These are phyloP conservation scores for Leptodactylus fallax DNA, from an alignment of 2,797 vertebrate species.

Conservation along the genomic window DNA sequence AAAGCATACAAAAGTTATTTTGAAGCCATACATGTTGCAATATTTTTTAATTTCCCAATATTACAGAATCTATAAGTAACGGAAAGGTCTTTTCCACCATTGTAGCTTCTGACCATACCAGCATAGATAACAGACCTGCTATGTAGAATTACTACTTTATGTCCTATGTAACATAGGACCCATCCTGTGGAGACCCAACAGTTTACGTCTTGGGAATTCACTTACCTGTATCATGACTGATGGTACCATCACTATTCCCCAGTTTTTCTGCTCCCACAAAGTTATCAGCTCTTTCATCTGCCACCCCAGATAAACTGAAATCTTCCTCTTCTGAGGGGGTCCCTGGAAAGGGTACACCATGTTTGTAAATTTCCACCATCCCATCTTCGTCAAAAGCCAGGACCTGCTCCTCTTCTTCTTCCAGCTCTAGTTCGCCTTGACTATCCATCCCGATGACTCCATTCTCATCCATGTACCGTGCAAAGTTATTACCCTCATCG, in stretches of 20 bases:
- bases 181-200: not conserved
- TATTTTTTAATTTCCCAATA: not conserved
- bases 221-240: constrained; percentile 34
- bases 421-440: too few species aligned
- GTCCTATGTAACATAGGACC: not conserved
- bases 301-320: constrained; percentile 16
- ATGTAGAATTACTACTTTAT: not conserved
- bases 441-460: constrained; percentile 77
- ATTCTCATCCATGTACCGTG: constrained; percentile 76
- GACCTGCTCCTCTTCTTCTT: constrained; percentile 59
- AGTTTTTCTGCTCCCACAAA: not conserved
- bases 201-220: not conserved
- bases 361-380: constrained; percentile 48
- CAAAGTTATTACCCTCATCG: constrained; percentile 69
- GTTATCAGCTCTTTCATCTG: not conserved
- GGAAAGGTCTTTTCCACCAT: not conserved
- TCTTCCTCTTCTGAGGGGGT: constrained; percentile 61
- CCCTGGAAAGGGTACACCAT: constrained; percentile 40
- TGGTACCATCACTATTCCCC: not conserved
- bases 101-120: not conserved
- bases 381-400: constrained; percentile 1
- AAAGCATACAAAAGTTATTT: too few species aligned
- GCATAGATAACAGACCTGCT: not conserved
- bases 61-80: not conserved
- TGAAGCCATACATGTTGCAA: too few species aligned